Evolutionary conservation across 1,140 invertebrate genomes (phyloP).

Genomic region (Procambarus virginalis): DNA sequence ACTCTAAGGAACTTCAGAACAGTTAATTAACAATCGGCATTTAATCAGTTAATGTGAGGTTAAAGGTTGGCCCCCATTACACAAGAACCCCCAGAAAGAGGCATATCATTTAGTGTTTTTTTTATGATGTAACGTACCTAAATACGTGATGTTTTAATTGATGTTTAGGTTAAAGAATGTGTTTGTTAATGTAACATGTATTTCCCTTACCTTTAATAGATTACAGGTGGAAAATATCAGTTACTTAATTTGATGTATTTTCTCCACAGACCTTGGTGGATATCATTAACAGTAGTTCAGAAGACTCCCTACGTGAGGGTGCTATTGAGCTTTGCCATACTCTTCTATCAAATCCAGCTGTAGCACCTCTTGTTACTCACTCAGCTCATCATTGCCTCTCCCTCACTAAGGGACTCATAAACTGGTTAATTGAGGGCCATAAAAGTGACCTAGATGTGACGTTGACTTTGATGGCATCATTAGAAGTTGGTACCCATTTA

Average conservation of each 20-base stretch:
- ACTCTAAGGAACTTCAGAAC: no score
- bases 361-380: slow-evolving; percentile 20
- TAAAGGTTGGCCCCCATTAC: no score
- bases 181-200: not conserved
- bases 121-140: no score
- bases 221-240: not conserved
- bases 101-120: no score
- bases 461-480: not conserved
- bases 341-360: slow-evolving; percentile 27
- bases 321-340: slow-evolving; percentile 22
- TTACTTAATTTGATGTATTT: not conserved
- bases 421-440: slow-evolving; percentile 43
- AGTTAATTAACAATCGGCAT: no score
- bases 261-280: slow-evolving; percentile 36
- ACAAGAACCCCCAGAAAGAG: no score
- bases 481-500: slow-evolving; percentile 5
- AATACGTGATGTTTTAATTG: no score
- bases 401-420: slow-evolving; percentile 18
- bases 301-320: slow-evolving; percentile 7
- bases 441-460: slow-evolving; percentile 15
- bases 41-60: no score
- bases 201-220: not conserved
- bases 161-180: no score
- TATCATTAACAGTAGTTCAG: slow-evolving; percentile 30
- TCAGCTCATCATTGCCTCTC: slow-evolving; percentile 13